phyloP scores from a whole-genome alignment of 2,797 vertebrate genomes.

The Megalops cyprinoides region DNA sequence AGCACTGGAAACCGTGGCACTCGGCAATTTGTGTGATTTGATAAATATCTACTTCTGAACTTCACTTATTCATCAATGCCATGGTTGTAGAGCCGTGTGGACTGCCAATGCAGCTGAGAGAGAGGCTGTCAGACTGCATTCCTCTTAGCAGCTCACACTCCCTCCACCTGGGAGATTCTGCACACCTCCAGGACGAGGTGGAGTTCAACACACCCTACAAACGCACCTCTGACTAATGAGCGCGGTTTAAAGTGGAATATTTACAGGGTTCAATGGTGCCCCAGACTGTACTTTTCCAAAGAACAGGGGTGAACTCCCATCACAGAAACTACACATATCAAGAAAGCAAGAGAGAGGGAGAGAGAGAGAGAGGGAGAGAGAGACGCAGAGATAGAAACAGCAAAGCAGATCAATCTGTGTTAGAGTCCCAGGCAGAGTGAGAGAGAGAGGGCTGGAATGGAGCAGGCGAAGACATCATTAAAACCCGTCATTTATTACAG shows the following conservation, averaged over 20 bases:
- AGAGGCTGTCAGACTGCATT: neutral
- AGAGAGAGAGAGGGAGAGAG: slow-evolving; percentile 28
- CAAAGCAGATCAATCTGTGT: slow-evolving; percentile 31
- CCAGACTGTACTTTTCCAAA: slow-evolving; percentile 47
- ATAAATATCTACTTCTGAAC: slow-evolving; percentile 58
- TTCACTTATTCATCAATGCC: slow-evolving; percentile 56
- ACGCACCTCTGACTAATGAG: slow-evolving; percentile 51
- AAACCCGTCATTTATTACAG: slow-evolving; percentile 68
- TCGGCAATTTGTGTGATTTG: slow-evolving; percentile 56
- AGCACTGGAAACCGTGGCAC: slow-evolving; percentile 51
- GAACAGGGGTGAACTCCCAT: neutral
- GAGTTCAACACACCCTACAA: slow-evolving; percentile 51
- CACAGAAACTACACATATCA: neutral
- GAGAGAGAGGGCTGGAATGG: neutral
- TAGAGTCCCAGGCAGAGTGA: neutral
- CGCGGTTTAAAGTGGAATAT: slow-evolving; percentile 47
- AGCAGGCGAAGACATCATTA: slow-evolving; percentile 61
- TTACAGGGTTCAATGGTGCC: slow-evolving; percentile 51
- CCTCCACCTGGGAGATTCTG: slow-evolving; percentile 13
- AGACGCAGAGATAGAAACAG: slow-evolving; percentile 32
- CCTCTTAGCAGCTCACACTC: neutral
- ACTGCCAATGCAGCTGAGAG: neutral
- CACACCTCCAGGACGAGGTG: slow-evolving; percentile 39
- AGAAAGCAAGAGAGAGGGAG: slow-evolving; percentile 24
- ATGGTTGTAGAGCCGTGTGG: neutral